Conservation (phyloP, 2,797 vertebrate species). For the Catharus ustulatus region DNA sequence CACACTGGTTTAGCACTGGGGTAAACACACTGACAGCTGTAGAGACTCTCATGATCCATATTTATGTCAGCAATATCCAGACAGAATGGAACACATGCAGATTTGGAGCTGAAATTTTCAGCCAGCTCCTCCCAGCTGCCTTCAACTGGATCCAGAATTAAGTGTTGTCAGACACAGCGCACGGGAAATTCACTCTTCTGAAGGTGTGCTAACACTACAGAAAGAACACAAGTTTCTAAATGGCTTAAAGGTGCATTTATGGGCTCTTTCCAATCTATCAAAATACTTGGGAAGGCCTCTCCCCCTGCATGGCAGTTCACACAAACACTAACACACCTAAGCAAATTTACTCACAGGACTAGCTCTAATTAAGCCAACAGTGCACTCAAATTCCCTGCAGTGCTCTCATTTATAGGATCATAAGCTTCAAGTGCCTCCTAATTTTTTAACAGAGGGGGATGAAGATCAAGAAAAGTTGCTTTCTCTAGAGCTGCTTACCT, state of each 20-base stretch:
- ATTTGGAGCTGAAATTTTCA: neutral
- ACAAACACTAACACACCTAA: neutral
- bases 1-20: neutral
- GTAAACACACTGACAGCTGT: neutral
- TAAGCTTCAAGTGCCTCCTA: conserved; percentile 3
- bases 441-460: neutral
- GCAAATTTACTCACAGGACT: neutral
- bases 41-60: neutral
- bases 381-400: neutral
- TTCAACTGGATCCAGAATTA: neutral
- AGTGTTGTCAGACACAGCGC: accelerated
- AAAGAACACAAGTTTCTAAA: neutral
- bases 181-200: neutral
- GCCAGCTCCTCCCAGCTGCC: neutral
- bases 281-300: neutral
- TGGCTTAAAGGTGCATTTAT: neutral
- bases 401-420: neutral
- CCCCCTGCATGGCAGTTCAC: neutral
- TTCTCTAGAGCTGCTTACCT: neutral
- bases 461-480: neutral
- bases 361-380: neutral
- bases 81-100: neutral
- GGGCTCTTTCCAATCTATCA: neutral
- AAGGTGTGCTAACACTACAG: neutral
- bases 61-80: conserved; percentile 14